These are phyloP conservation scores for Drosophila mayri DNA, from an alignment of 1,140 invertebrate species.

Conservation along the genomic window DNA sequence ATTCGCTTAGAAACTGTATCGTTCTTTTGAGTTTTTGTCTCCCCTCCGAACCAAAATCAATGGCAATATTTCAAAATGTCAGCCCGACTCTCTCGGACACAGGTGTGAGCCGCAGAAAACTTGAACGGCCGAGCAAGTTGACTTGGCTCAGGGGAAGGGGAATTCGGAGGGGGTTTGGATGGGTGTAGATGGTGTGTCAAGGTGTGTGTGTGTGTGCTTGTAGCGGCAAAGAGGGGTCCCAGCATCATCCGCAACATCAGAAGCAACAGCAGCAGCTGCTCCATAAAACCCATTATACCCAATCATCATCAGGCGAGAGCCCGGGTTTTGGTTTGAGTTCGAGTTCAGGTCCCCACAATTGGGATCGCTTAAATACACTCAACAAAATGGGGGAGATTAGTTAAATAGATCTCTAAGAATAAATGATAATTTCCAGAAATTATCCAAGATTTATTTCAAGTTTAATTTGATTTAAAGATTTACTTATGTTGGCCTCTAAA, in stretches of 20 bases:
- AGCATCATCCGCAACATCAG: slow-evolving; percentile 46
- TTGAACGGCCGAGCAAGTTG: slow-evolving; percentile 63
- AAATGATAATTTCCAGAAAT: too few species aligned
- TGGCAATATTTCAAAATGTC: slow-evolving; percentile 83
- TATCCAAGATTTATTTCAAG: too few species aligned
- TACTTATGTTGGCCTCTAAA: too few species aligned
- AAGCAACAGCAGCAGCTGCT: slow-evolving; percentile 71
- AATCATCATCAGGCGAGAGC: slow-evolving; percentile 78
- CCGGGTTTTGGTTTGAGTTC: slow-evolving; percentile 14
- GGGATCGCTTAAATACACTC: slow-evolving; percentile 47
- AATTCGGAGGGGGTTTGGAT: too few species aligned
- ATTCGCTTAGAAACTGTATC: slow-evolving; percentile 63
- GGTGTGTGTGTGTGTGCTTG: slow-evolving; percentile 3
- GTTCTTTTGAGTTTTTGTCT: slow-evolving; percentile 15
- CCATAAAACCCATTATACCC: slow-evolving; percentile 83
- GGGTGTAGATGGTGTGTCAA: neutral
- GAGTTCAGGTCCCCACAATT: slow-evolving; percentile 56
- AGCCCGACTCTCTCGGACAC: slow-evolving; percentile 62
- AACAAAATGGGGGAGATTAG: neutral
- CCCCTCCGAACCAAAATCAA: slow-evolving; percentile 64
- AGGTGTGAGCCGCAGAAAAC: slow-evolving; percentile 81
- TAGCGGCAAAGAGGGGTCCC: slow-evolving; percentile 1
- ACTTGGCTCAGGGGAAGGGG: neutral
- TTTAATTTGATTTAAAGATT: too few species aligned
- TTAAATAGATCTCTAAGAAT: too few species aligned